These are phyloP conservation scores for pig (Sus scrofa) DNA, from an alignment of 2,113 vertebrate species.

Conservation along the genomic window DNA sequence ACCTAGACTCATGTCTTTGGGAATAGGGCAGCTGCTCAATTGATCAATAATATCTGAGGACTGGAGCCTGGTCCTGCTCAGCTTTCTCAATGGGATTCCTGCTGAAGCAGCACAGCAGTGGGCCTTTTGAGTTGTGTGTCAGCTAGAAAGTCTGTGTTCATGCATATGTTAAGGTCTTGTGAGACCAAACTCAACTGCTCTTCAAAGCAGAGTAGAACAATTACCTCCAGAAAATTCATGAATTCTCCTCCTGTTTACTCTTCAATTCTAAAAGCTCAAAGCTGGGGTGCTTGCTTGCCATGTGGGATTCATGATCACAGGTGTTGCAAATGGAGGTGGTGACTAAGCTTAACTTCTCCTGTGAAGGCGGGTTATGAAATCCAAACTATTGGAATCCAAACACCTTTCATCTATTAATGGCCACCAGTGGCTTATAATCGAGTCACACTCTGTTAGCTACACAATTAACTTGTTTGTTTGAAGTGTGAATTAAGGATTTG, in stretches of 20 bases:
- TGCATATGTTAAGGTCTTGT: conserved; percentile 20
- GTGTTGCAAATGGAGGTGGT: conserved; percentile 37
- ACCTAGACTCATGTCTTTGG: background rate
- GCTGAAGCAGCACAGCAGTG: background rate
- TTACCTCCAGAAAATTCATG: conserved; percentile 52
- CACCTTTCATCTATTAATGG: conserved; percentile 75
- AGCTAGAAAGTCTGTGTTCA: background rate
- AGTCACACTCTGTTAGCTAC: conserved; percentile 75
- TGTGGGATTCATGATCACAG: conserved; percentile 61
- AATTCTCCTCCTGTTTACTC: conserved; percentile 54
- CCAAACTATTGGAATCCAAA: conserved; percentile 68
- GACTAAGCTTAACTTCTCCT: background rate
- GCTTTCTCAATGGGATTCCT: background rate
- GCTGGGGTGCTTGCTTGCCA: conserved; percentile 42
- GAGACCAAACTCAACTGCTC: conserved; percentile 43
- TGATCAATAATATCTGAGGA: background rate
- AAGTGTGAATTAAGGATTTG: conserved; percentile 78
- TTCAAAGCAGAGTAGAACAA: conserved; percentile 61
- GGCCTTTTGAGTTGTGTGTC: background rate
- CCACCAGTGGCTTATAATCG: conserved; percentile 77
- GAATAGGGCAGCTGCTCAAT: background rate
- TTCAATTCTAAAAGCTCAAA: conserved; percentile 49
- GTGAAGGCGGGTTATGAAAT: conserved; percentile 56
- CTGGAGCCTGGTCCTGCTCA: background rate
- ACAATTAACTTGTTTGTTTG: conserved; percentile 81